Conservation (phyloP, 2,113 vertebrate species). For the Geococcyx californianus region DNA sequence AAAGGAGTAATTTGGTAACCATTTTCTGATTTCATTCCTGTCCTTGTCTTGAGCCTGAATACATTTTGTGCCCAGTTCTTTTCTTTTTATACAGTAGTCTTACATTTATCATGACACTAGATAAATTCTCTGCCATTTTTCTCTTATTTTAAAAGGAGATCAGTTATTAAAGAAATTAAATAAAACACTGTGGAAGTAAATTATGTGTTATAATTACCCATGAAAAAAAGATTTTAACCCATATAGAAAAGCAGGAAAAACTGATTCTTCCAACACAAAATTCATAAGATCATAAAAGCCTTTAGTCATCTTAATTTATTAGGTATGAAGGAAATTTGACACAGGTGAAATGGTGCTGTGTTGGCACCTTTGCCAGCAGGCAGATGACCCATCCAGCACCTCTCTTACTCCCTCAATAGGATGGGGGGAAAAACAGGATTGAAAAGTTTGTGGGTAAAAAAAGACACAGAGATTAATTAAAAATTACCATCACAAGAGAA, state of each 20-base stretch:
- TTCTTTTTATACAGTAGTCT: background rate
- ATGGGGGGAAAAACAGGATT: background rate
- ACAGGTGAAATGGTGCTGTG: background rate
- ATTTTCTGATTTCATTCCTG: background rate
- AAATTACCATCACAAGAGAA: background rate
- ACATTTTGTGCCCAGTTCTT: background rate
- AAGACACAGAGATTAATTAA: background rate
- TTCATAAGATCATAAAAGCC: background rate
- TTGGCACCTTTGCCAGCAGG: background rate
- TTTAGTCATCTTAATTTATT: background rate
- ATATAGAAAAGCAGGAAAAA: background rate
- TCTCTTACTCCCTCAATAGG: background rate
- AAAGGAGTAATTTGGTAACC: background rate
- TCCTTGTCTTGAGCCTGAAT: background rate
- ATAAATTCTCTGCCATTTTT: background rate
- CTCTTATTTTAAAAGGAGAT: background rate
- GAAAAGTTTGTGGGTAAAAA: background rate
- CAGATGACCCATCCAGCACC: background rate
- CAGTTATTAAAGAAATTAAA: constrained; percentile 17
- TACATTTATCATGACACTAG: background rate
- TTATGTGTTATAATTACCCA: background rate
- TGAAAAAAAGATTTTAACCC: background rate
- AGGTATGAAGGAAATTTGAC: background rate
- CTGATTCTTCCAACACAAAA: background rate
- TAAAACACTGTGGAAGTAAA: background rate